Conservation (phyloP, 2,797 vertebrate genomes). For the Scleropages formosus region DNA sequence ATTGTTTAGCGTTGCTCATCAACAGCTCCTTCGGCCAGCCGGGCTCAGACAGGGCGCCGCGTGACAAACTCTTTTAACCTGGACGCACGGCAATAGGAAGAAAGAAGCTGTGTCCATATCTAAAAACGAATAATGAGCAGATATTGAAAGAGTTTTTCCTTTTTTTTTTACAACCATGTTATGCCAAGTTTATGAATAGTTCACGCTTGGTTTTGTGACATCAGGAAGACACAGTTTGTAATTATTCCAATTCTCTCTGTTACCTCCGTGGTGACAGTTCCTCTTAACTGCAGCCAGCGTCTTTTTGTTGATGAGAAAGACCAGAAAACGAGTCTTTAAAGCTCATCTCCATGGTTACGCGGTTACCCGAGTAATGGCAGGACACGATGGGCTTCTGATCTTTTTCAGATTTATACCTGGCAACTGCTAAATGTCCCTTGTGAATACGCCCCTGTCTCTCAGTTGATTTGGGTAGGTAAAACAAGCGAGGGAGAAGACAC, state of each 20-base stretch:
- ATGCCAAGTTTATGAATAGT: neutral
- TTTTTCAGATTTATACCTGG: neutral
- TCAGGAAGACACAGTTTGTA: neutral
- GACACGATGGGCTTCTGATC: neutral
- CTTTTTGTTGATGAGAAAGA: slow-evolving; percentile 50
- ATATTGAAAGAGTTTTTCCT: neutral
- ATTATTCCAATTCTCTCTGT: neutral
- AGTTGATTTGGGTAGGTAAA: slow-evolving; percentile 25
- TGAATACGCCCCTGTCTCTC: slow-evolving; percentile 27
- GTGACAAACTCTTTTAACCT: neutral
- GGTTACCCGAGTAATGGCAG: slow-evolving; percentile 44
- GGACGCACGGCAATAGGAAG: neutral
- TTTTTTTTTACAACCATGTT: neutral
- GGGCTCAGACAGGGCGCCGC: neutral
- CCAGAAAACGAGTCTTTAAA: slow-evolving; percentile 52
- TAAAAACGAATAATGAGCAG: neutral
- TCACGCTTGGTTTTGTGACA: neutral
- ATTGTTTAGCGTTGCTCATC: slow-evolving; percentile 3
- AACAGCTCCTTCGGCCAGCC: neutral
- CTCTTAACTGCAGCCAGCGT: slow-evolving; percentile 18
- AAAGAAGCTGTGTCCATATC: neutral
- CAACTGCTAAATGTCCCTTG: neutral
- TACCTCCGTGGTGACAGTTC: slow-evolving; percentile 10
- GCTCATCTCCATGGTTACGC: slow-evolving; percentile 61
- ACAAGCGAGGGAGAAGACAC: slow-evolving; percentile 3